Percentiles rank a stretch among this genome's conserved stretches.
Conservation (phyloP, 2,797 vertebrate genomes). For the Sciaenops ocellatus region DNA sequence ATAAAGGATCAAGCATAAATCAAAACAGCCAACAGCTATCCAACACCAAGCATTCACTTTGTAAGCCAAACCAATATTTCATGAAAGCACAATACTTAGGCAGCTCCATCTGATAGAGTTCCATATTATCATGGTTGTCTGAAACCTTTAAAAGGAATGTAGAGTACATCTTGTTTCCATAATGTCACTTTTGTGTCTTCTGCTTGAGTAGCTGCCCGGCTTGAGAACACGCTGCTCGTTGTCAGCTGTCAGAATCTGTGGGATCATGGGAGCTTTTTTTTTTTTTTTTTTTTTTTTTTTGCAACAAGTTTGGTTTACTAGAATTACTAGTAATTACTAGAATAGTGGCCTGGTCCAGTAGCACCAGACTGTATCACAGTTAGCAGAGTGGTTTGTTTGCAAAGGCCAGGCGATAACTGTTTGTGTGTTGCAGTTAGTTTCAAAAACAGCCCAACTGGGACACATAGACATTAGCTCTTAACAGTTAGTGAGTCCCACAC, state of each 20-base stretch:
- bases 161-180: conserved; percentile 41
- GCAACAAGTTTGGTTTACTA: conserved; percentile 61
- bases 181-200: conserved; percentile 54
- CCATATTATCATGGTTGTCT: conserved; percentile 30
- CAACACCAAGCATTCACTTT: conserved; percentile 12
- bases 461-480: conserved; percentile 25
- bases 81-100: conserved; percentile 23
- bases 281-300: conserved; percentile 4
- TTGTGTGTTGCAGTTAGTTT: conserved; percentile 29
- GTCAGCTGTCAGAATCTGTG: conserved; percentile 72
- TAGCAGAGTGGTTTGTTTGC: conserved; percentile 42
- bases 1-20: conserved; percentile 8
- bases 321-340: background rate
- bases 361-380: conserved; percentile 15
- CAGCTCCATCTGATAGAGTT: conserved; percentile 30
- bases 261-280: conserved; percentile 45
- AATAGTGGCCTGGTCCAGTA: background rate
- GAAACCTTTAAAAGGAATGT: conserved; percentile 42
- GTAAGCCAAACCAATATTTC: conserved; percentile 8
- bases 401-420: conserved; percentile 39
- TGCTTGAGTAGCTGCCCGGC: conserved; percentile 53
- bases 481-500: conserved; percentile 27
- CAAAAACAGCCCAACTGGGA: conserved; percentile 32
- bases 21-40: background rate
- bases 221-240: conserved; percentile 45